Evolutionary conservation across 2,113 vertebrate species (phyloP), one percentile per base, ranked within the genome.

Genomic region (Rhinogobius similis): DNA sequence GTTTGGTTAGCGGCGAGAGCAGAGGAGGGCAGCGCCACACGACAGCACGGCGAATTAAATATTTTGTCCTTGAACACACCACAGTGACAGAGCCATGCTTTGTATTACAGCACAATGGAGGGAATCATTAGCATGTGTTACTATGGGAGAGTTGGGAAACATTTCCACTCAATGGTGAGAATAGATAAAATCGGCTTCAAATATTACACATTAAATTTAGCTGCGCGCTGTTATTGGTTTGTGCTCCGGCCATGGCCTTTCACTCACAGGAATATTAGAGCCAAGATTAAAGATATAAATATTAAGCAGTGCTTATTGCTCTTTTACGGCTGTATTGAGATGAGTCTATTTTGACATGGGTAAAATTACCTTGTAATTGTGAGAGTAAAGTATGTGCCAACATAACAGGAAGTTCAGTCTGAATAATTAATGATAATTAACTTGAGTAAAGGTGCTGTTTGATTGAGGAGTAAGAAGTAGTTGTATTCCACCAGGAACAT

Each of bases 21-120:
- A 85, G 82, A 84, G 78, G 72, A 73, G 86, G 86, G 80, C 81
- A 82, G 77, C 78, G 78, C 80, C 52, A 27, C 70, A 52, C 82
- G 70, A 56, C 75, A 70, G 79, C 56, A 69, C 85, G 81, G 88
- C 80, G 79, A 78, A 68, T 88, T 82, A 72, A 63, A 41, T 82
- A 48, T 79, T 90, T 90, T 87, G 91, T 90, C 90, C 90, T 93
- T 91, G 89, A 91, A 92, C 67, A 77, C 62, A 82, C 72, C 72
- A 58, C 65, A 67, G 66, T 86, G 82, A 89, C 77, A 67, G 62
- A 67, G 72, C 72, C 29, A 26, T 72, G 84, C 64, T 76, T 73
- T 73, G 43, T 53, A 29, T 43, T 29, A 44, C 64, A 32, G 69
- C 68, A 74, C 48, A 46, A 70, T 70, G 53, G 76, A 79, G 67